Evolutionary conservation across 2,797 vertebrate species (phyloP).

Genomic region (Enteromius unitaeniatus): DNA sequence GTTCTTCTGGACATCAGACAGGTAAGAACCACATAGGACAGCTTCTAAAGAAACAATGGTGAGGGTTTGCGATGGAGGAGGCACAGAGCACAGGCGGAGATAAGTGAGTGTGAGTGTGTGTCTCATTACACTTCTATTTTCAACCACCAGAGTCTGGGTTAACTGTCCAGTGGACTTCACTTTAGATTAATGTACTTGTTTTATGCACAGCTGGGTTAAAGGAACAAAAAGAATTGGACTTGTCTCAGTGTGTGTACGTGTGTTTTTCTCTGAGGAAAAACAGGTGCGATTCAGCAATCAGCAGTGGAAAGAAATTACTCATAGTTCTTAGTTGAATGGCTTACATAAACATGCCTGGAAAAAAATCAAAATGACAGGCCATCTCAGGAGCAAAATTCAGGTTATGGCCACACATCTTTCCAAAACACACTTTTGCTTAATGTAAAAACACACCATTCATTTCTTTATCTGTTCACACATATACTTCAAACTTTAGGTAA

Average conservation of each 20-base stretch:
- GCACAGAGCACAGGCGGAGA: slow-evolving; percentile 21
- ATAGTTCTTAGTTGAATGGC: slow-evolving; percentile 39
- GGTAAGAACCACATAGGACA: not conserved
- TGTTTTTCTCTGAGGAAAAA: slow-evolving; percentile 36
- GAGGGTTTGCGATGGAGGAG: not conserved
- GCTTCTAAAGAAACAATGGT: not conserved
- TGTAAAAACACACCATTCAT: not conserved
- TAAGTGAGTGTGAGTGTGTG: slow-evolving; percentile 24
- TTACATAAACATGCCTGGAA: slow-evolving; percentile 8
- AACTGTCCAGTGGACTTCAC: slow-evolving; percentile 40
- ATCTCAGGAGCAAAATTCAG: not conserved
- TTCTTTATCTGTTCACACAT: not conserved
- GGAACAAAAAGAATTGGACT: slow-evolving; percentile 40
- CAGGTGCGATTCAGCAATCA: slow-evolving; percentile 58
- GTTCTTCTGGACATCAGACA: not conserved
- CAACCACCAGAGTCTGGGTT: slow-evolving; percentile 33
- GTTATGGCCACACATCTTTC: not conserved
- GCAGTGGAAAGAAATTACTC: slow-evolving; percentile 43
- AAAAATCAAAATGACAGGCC: slow-evolving; percentile 22
- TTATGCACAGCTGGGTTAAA: slow-evolving; percentile 52
- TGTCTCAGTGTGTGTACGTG: not conserved
- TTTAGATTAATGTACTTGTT: slow-evolving; percentile 54
- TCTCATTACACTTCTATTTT: slow-evolving; percentile 49
- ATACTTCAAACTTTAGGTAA: not conserved
- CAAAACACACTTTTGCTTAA: not conserved